Conservation (phyloP, 2,797 vertebrate genomes). For the Malacoraja senta region DNA sequence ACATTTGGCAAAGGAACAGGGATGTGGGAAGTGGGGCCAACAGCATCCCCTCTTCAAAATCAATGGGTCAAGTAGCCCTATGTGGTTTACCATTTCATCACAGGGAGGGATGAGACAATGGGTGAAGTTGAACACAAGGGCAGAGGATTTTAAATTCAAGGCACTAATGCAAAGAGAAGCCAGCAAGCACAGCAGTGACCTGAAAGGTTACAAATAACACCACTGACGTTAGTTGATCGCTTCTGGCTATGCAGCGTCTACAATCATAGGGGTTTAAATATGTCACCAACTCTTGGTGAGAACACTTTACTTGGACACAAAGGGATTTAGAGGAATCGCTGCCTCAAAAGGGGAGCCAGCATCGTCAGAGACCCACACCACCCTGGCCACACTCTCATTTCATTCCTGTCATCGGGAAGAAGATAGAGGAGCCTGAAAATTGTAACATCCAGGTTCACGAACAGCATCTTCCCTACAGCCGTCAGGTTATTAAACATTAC, state of each 20-base stretch:
- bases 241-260: not conserved
- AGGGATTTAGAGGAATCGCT: no score
- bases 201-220: not conserved
- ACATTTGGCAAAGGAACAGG: not conserved
- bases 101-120: not conserved
- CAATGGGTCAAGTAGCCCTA: not conserved
- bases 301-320: no score
- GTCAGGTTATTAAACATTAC: no score
- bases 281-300: no score
- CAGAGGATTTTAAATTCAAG: not conserved
- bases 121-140: not conserved
- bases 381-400: no score
- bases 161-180: not conserved
- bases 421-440: no score
- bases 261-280: not conserved
- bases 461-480: no score
- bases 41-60: not conserved
- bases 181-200: not conserved
- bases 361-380: no score
- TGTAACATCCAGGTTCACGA: no score
- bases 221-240: not conserved
- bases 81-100: not conserved
- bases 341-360: no score
- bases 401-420: no score
- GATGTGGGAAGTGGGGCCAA: not conserved